Evolutionary conservation across 2,888 invertebrate genomes (phyloP), one percentile per base, ranked within the genome.

Genomic region (Agonum fuliginosum): DNA sequence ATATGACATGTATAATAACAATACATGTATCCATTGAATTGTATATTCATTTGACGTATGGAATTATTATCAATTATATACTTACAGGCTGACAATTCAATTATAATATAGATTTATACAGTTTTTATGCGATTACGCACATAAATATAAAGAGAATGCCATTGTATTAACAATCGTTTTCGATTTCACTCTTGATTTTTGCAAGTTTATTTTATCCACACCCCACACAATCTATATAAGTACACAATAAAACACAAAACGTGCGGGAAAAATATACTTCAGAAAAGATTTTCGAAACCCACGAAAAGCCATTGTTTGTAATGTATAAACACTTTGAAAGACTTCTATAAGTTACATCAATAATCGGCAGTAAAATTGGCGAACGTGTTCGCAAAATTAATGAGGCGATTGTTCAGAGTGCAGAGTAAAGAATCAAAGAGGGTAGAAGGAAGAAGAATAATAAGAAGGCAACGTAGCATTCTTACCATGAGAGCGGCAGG

Each of bases 231-330:
- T 62, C 30, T 30, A 62, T 62, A 30, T 62, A 62, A 62, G 58
- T 62, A 30, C 58, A 62, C 58, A 62, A 62, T 62, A 30, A 62
- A 62, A 27, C 19, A 62, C 30, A 30, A 30, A 62, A 62, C 30
- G 54, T 54, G 24, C 54, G 54, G 10, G 30, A 62, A 62, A 62
- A 62, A 62, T 62, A 62, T 62, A 54, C 54, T 22, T n/a, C 5
- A 17, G 58, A 62, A 30, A 62, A 62, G 58, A 54, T 54, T 54
- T 62, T 62, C 58, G 58, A 62, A 62, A 30, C 58, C 58, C 58
- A 62, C 58, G 58, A 62, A 62, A 62, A 62, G 58, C 58, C 30
- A 62, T 62, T 62, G 58, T 62, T 62, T 62, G 54, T 24, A 54
- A 54, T 54, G 54, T 62, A 30, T 30, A 62, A 62, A 62, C 30